Evolutionary conservation across 2,888 invertebrate species (phyloP), one percentile per base, ranked within the genome.

Genomic region (Chymomyza procnemis): DNA sequence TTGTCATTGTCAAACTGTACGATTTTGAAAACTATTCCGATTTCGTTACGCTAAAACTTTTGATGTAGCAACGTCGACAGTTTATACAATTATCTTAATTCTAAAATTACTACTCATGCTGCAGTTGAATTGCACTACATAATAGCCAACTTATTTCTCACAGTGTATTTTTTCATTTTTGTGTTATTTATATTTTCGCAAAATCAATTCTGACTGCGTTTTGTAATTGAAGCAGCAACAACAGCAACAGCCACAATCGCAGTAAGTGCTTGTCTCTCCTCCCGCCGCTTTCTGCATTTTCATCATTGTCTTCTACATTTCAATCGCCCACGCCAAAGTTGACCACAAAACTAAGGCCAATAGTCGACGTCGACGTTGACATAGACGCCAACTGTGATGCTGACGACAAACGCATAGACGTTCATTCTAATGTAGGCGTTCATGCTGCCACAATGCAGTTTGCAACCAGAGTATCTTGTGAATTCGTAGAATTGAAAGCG

Each of bases 201-300:
- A 85, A 83, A 85, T 81, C 86, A 85, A 83, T 83, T 85, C 81
- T 78, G 64, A 69, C 57, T 73, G 78, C 83, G 78, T 72, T 75
- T 59, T 67, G 79, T 79, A 85, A 80, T 80, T 80, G 84, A 85
- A 80, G 85, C 82, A 69, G 56, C 55, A 34, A 26, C 22, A 68
- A 21, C 61, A 54, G 22, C 50, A 61, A 64, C 50, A 48, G 41
- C 61, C 56, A 41, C 54, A 54, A 54, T 21, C 54, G 54, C 54
- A 54, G 54, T 21, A 12, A 50, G 19, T 18, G 16, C 26, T 26
- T 6, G 47, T 14, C 47, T 8, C 4, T 8, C 14, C 1, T 4
- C n/a, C 6, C 47, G n/a, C 14, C 47, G 9, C 1, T 8, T 12
- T 26, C 26, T 0, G 6, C 26, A 26, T 26, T 8, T 41, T 41